Evolutionary conservation across 2,888 invertebrate species (phyloP), one percentile per base, ranked within the genome.

Genomic region (Acronicta alni): DNA sequence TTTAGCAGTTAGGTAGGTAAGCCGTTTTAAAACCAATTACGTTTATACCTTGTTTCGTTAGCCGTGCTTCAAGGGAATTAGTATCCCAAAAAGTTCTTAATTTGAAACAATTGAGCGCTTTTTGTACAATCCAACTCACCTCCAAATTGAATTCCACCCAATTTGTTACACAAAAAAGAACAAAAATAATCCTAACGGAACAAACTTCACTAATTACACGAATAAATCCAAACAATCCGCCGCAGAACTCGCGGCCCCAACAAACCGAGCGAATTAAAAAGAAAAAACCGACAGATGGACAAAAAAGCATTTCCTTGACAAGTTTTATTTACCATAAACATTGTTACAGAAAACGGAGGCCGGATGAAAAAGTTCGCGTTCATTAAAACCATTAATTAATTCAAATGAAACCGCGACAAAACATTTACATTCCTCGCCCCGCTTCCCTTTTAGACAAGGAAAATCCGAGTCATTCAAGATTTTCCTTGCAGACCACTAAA

Each of bases 361-460:
- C 80, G 89, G 88, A 88, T 88, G 88, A 91, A 91, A 91, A 93
- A 93, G 89, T 93, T 91, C 81, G 87, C 85, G 87, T 86, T 93
- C 93, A 94, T 94, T 93, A 94, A 90, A 90, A 88, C 86, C 90
- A 86, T 92, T 94, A 94, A 94, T 94, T 94, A 94, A 94, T 93
- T 93, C 94, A 92, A 94, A 94, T 90, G 89, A 91, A 92, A 91
- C 92, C 89, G 89, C 92, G 90, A 87, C 89, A 89, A 90, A 92
- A 88, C 89, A 92, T 93, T 93, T 91, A 89, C 90, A 89, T 91
- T 89, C 87, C 86, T 85, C 83, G 84, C 84, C 83, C 78, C 60
- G 78, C 69, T 87, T 85, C 83, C 84, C 86, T 86, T 87, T 88
- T 85, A 85, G 58, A 61, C 78, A 87, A 90, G 88, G 86, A 86